Base-by-base conservation (phyloP, 2,113 vertebrate species). In the Centrocercus urophasianus region DNA sequence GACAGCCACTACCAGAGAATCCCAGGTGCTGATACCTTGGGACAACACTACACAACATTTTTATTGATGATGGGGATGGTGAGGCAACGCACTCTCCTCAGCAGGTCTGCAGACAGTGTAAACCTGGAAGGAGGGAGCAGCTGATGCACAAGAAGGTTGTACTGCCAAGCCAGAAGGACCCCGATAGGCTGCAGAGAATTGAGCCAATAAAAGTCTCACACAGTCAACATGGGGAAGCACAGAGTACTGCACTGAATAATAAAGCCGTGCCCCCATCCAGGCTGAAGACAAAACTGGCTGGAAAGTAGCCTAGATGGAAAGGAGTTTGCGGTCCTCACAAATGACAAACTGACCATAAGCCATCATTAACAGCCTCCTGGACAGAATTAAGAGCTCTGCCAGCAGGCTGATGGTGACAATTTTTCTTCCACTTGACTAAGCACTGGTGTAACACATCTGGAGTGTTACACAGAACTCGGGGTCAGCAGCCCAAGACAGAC, bases 251-350 rank as follows among this genome's bases (percentile, higher is more conserved):
- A 36, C 15, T 10, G 70, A 64, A 21, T 30, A 82, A 36, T 4
- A 73, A 73, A 25, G 8, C n/a, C 0, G 0, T 20, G 30, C 27
- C 24, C n/a, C 40, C 72, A 11, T 13, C 18, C 9, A 67, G 47
- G 24, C 4, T 71, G 66, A 10, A 36, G 28, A 12, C 24, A 59
- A 30, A 30, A 7, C 11, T 22, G 43, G 24, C 28, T 20, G 20
- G 45, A 61, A 20, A 61, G 36, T 25, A 52, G 64, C 27, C 47
- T 1, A 0, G 24, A 38, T 54, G n/a, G 52, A 38, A 3, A 50
- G 14, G 63, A 28, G 17, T n/a, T 25, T 8, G 34, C 18, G 12
- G 22, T 18, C 32, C 32, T 47, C 32, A 12, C 10, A 12, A 34
- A 50, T 7, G 11, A 36, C 47, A 19, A 13, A n/a, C 18, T 70